Conservation (phyloP, 1,140 invertebrate species). For the Dysdera silvatica region DNA sequence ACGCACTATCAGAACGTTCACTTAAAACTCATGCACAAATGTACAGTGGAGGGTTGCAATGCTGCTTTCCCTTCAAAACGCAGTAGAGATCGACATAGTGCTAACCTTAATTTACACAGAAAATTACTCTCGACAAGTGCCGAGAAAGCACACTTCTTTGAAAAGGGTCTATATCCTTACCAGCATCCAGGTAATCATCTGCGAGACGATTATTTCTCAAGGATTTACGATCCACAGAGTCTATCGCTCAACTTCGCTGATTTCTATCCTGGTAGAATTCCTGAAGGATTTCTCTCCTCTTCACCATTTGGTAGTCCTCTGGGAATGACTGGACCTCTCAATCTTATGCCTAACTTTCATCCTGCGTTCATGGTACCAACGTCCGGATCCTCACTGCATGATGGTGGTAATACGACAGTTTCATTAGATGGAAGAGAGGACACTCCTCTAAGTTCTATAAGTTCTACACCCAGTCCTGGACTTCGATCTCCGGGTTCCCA, state of each 20-base stretch:
- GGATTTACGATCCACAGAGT: constrained; percentile 63
- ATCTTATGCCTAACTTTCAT: constrained; percentile 22
- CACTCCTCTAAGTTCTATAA: constrained; percentile 23
- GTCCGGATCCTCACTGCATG: constrained; percentile 12
- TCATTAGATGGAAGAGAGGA: constrained; percentile 18
- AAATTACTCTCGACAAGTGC: constrained; percentile 69
- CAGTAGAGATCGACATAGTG: constrained; percentile 82
- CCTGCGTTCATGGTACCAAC: constrained; percentile 26
- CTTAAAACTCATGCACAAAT: constrained; percentile 91
- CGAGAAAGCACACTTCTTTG: constrained; percentile 35
- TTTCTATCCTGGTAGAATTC: constrained; percentile 45
- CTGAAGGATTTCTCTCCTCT: constrained; percentile 38
- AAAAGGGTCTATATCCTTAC: constrained; percentile 43
- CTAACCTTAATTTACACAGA: constrained; percentile 82
- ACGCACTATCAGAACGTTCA: constrained; percentile 94
- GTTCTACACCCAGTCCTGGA: constrained; percentile 22
- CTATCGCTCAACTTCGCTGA: constrained; percentile 50
- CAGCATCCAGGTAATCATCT: constrained; percentile 48
- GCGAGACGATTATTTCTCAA: constrained; percentile 68
- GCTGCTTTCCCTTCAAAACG: constrained; percentile 91
- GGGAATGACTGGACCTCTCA: constrained; percentile 2
- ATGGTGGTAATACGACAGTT: constrained; percentile 12
- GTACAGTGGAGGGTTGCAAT: constrained; percentile 90
- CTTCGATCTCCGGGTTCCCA: constrained; percentile 21
- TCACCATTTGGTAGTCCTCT: constrained; percentile 33